Evolutionary conservation across 2,113 vertebrate genomes (phyloP).

Genomic region (Cryptoleucopteryx plumbea): DNA sequence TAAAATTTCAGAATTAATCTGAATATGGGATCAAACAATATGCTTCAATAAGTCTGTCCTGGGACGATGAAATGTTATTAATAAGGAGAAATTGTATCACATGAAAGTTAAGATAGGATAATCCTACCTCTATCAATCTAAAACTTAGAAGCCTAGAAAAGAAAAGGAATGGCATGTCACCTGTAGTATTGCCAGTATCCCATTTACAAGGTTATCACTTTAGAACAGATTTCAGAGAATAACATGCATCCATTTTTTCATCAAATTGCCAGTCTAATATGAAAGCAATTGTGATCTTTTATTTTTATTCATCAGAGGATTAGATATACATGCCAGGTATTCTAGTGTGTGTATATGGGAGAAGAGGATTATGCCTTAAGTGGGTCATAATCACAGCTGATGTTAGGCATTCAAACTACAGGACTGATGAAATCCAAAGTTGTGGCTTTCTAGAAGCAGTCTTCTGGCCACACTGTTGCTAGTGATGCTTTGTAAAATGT

Average conservation of each 20-base stretch:
- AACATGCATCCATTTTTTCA: background rate
- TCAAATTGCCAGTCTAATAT: background rate
- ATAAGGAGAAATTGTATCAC: background rate
- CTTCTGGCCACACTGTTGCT: background rate
- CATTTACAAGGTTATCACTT: background rate
- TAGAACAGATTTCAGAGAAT: background rate
- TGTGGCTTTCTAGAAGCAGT: background rate
- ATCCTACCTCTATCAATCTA: background rate
- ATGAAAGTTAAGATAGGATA: background rate
- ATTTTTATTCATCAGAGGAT: background rate
- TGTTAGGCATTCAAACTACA: background rate
- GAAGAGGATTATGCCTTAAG: background rate
- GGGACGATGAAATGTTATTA: background rate
- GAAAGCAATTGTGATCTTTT: background rate
- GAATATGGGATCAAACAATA: background rate
- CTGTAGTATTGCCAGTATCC: fast-evolving
- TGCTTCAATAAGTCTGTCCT: background rate
- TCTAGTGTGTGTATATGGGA: background rate
- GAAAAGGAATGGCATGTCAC: background rate
- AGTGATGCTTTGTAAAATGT: background rate
- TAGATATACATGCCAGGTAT: background rate
- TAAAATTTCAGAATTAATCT: background rate
- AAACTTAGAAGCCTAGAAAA: background rate
- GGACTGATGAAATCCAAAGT: background rate
- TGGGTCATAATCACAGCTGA: background rate